These are phyloP conservation scores for Latheticus oryzae DNA, from an alignment of 2,888 invertebrate genomes.

Conservation along the genomic window DNA sequence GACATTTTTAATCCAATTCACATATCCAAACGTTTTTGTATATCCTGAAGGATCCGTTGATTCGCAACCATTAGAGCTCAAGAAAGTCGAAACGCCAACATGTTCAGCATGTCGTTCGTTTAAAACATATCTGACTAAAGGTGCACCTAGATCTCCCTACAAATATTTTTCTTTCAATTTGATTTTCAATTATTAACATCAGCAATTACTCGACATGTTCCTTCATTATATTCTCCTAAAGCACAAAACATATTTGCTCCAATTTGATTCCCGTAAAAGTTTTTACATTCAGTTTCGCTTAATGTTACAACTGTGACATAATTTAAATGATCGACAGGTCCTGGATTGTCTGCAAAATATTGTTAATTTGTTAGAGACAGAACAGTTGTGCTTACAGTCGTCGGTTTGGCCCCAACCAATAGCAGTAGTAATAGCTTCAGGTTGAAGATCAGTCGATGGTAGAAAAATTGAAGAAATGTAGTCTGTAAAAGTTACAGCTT, in stretches of 20 bases:
- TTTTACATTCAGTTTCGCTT: neutral
- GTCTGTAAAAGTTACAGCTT: slow-evolving; percentile 15
- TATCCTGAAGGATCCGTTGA: slow-evolving; percentile 13
- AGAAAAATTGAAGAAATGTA: slow-evolving; percentile 28
- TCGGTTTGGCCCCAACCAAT: slow-evolving; percentile 18
- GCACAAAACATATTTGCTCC: slow-evolving; percentile 15
- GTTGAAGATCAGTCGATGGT: slow-evolving; percentile 27
- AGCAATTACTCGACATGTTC: too few relatives aligned
- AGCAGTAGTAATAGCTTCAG: slow-evolving; percentile 6
- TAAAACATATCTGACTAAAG: slow-evolving; percentile 8
- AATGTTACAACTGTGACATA: slow-evolving; percentile 5
- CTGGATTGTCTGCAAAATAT: slow-evolving; percentile 6
- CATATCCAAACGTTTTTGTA: slow-evolving; percentile 13
- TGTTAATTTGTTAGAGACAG: neutral
- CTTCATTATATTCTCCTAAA: slow-evolving; percentile 15
- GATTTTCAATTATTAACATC: neutral
- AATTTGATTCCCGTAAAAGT: slow-evolving; percentile 3
- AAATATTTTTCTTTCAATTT: slow-evolving; percentile 1
- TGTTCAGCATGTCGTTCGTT: slow-evolving; percentile 12
- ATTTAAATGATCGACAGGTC: slow-evolving; percentile 11
- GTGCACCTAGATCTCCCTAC: slow-evolving; percentile 12
- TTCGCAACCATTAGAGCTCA: slow-evolving; percentile 18
- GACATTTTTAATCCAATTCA: slow-evolving; percentile 13
- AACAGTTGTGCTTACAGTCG: slow-evolving; percentile 6
- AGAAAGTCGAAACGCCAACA: slow-evolving; percentile 10